These are phyloP conservation scores for Ichneumoninae sp. DNA, from an alignment of 2,888 invertebrate genomes.

Conservation along the genomic window DNA sequence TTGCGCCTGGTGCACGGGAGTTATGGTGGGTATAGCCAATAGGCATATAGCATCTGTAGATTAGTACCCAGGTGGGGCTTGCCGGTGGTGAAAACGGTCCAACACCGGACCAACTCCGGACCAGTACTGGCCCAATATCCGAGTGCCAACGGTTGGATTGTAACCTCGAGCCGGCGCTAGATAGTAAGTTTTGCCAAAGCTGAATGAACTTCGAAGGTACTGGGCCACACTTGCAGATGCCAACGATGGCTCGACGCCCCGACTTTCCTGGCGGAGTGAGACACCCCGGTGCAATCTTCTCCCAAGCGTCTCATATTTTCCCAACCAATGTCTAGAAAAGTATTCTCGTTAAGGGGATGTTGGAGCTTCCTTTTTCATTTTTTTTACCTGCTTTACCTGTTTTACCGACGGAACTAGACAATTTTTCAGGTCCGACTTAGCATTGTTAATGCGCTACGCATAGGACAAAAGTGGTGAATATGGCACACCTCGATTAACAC, in stretches of 20 bases:
- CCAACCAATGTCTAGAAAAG: too few relatives aligned
- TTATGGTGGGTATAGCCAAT: neutral
- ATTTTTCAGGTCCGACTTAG: too few relatives aligned
- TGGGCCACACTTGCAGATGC: neutral
- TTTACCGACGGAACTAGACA: too few relatives aligned
- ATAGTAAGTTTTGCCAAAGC: neutral
- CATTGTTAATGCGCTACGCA: too few relatives aligned
- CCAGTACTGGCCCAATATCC: too few relatives aligned
- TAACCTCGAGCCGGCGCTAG: neutral
- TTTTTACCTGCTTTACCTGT: too few relatives aligned
- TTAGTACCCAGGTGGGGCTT: neutral
- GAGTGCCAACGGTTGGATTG: neutral
- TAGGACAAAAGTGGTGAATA: too few relatives aligned
- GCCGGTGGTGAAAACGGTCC: neutral
- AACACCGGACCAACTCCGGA: neutral
- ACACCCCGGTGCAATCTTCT: neutral
- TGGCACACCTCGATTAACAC: too few relatives aligned
- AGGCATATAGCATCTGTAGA: neutral
- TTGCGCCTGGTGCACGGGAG: neutral
- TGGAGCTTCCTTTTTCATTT: too few relatives aligned
- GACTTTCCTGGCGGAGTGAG: neutral
- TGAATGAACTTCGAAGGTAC: neutral
- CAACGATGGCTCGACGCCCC: too few relatives aligned
- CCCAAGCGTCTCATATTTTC: neutral
- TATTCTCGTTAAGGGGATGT: too few relatives aligned